A percentile compares a stretch with the other conserved stretches of the same genome.
Evolutionary conservation across 2,113 vertebrate species (phyloP).

Genomic region (Pycnonotus jocosus): DNA sequence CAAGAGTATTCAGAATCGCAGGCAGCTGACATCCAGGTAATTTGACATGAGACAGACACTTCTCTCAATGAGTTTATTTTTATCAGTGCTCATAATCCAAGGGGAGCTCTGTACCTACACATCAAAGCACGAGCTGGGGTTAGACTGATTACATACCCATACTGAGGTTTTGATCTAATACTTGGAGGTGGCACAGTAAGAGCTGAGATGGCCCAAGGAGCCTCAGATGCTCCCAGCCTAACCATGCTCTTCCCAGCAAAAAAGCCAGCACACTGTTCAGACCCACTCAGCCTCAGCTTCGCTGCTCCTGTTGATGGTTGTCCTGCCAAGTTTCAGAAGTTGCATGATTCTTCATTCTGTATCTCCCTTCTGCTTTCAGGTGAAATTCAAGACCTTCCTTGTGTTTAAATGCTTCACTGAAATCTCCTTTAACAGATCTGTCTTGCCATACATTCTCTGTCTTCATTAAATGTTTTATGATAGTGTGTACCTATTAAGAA

Average conservation of each 20-base stretch:
- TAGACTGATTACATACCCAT: background rate
- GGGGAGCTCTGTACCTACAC: background rate
- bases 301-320: rapidly evolving
- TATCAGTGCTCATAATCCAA: background rate
- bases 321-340: background rate
- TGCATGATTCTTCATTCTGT: rapidly evolving
- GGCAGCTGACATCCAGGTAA: background rate
- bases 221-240: background rate
- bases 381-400: background rate
- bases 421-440: background rate
- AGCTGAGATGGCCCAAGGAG: background rate
- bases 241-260: background rate
- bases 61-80: background rate
- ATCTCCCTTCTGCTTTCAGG: background rate
- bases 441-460: background rate
- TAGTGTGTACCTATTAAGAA: background rate
- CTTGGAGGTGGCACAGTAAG: background rate
- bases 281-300: background rate
- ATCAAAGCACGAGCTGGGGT: no score
- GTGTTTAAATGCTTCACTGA: background rate
- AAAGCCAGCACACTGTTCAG: rapidly evolving
- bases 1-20: background rate
- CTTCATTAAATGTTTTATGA: background rate
- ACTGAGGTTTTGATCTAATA: background rate
- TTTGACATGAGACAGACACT: background rate